Conservation (phyloP, 2,888 invertebrate genomes). For the Dryomyza anilis region DNA sequence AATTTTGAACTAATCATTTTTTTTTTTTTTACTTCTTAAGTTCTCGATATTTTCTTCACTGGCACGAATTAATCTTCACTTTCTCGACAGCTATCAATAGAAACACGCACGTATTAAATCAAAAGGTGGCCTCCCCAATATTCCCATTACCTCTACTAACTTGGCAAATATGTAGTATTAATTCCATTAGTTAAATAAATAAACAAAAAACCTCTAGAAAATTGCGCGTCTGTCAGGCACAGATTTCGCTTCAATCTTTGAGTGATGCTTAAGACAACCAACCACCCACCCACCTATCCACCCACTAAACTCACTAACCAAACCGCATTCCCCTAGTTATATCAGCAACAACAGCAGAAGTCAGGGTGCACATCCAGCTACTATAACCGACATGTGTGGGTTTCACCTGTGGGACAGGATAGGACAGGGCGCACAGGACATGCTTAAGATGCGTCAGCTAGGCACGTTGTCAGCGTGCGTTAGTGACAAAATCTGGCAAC, state of each 20-base stretch:
- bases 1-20: no score
- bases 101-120: no score
- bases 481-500: conserved; percentile 19
- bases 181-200: conserved; percentile 58
- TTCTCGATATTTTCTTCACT: no score
- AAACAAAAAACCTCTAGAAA: conserved; percentile 36
- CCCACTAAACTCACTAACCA: not conserved
- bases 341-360: not conserved
- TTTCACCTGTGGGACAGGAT: not conserved
- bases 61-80: no score
- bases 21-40: no score
- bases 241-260: conserved; percentile 17
- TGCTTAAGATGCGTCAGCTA: not conserved
- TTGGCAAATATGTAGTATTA: no score
- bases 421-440: not conserved
- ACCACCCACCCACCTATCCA: no score
- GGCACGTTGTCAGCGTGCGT: no score
- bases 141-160: no score
- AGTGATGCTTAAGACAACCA: no score
- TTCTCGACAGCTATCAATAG: no score
- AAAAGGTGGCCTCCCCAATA: no score
- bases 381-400: not conserved
- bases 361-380: not conserved
- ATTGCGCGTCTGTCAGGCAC: conserved; percentile 15
- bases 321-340: not conserved